Evolutionary conservation across 2,888 invertebrate genomes (phyloP), one percentile per base, ranked within the genome.

Genomic region (Hydropsyche betteni): DNA sequence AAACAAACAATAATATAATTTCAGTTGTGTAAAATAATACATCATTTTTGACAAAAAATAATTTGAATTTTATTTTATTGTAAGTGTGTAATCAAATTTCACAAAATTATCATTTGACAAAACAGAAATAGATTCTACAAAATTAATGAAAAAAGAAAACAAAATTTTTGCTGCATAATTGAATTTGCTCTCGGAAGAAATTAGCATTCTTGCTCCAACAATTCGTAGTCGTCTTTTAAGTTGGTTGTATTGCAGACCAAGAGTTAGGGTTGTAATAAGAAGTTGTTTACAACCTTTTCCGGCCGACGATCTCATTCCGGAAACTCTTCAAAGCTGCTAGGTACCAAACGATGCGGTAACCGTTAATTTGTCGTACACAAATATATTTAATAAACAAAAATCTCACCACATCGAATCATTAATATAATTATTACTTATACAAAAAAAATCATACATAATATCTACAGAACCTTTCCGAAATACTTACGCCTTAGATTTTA

Each of bases 201-300:
- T 58, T 58, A 58, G 58, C 58, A 44, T 44, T 44, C 44, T 44
- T 10, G 14, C 58, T 8, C 8, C 8, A 16, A 58, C n/a, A 58
- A 58, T 58, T 44, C 44, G 44, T 10, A 44, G 10, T 10, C 44
- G 7, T 44, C 44, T 10, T 44, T 44, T 10, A 44, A 44, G 44
- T 8, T 6, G 44, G 44, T 44, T 6, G 6, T 44, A 44, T 10
- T 10, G 10, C 7, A 44, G 44, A 8, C 44, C 44, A 44, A 44
- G 44, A 44, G 44, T 44, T 58, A 14, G 24, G 58, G 24, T 14
- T 58, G 58, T 58, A 58, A 58, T 58, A 16, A 58, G 58, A 58
- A 58, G 58, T 16, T 58, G 58, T 58, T 58, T 58, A 58, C 58
- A 58, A 58, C 58, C 58, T 14, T 24, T 58, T 58, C 44, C 16